phyloP scores from a whole-genome alignment of 2,113 vertebrate genomes.

The Bambusicola thoracicus region DNA sequence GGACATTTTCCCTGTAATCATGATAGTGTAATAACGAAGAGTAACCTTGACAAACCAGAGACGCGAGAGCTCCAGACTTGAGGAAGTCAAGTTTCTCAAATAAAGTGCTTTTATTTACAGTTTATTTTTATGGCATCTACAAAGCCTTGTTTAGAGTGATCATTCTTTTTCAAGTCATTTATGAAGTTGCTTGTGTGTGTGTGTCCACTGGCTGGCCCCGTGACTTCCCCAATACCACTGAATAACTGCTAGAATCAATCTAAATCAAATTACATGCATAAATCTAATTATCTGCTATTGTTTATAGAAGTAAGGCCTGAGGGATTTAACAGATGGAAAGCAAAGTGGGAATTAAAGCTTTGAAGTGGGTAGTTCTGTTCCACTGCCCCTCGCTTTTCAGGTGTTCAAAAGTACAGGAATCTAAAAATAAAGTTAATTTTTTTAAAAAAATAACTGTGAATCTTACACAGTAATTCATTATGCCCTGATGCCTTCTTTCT shows the following conservation, averaged over 20 bases:
- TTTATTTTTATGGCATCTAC: not conserved
- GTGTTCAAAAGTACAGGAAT: slow-evolving; percentile 26
- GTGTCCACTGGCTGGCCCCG: not conserved
- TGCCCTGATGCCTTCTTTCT: not conserved
- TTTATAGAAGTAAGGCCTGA: slow-evolving; percentile 33
- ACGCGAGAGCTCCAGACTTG: not conserved
- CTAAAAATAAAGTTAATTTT: not conserved
- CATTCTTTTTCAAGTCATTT: not conserved
- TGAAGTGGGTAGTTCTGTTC: slow-evolving; percentile 36
- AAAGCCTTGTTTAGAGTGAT: not conserved
- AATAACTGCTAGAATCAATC: slow-evolving; percentile 37
- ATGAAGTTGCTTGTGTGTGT: not conserved
- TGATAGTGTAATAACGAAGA: not conserved
- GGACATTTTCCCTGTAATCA: not conserved
- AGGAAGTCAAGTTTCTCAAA: not conserved
- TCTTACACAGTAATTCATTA: not conserved
- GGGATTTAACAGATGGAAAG: slow-evolving; percentile 48
- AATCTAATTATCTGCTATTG: slow-evolving; percentile 60
- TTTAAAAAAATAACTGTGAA: not conserved
- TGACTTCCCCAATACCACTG: not conserved
- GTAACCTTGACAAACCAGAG: not conserved
- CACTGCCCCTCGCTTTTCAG: slow-evolving; percentile 1
- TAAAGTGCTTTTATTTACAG: not conserved
- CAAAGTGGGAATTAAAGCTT: slow-evolving; percentile 25
- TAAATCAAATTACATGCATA: slow-evolving; percentile 65